Base-by-base conservation (phyloP, 2,888 invertebrate species). In the Octodonta nipae region DNA sequence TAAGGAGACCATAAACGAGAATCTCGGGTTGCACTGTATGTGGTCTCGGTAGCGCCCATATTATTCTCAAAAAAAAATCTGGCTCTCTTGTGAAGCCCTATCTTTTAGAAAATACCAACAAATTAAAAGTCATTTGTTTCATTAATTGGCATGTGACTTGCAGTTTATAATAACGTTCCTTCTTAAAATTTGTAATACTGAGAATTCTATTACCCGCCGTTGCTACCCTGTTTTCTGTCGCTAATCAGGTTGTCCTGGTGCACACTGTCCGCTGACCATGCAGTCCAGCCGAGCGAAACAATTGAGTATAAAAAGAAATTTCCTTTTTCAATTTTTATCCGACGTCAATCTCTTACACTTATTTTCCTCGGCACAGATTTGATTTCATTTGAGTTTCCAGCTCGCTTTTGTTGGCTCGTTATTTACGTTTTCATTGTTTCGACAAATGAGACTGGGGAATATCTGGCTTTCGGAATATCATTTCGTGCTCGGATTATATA, bases 261-360 rank as follows among this genome's bases (percentile, higher is more conserved):
- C 24, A 22, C 17, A 32, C 36, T 45, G 52, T 50, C 52, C 53
- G 50, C 51, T 52, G 52, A 54, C 52, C 51, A 53, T 52, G 47
- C 43, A 39, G 52, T 35, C 50, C 56, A 55, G 54, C 56, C 52
- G 54, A 46, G 54, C 56, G 58, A 54, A 54, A 63, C 60, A 63
- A 63, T 64, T 55, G 58, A 60, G 58, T 62, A 60, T 58, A 52
- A 59, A 61, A 64, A 64, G 62, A 62, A 63, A 64, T 63, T 64
- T 64, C 63, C 64, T 63, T 60, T 64, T 64, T 63, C 62, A 63
- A 63, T 63, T 64, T 63, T 61, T 61, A 57, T 57, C 52, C 55
- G 50, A 52, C 55, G 56, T 59, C 59, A 60, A 61, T 60, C 58
- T 56, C 58, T 61, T 60, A 58, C 58, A 57, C 60, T 60, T 61